Conservation (phyloP, 2,797 vertebrate genomes). For the Crypturellus tataupa region DNA sequence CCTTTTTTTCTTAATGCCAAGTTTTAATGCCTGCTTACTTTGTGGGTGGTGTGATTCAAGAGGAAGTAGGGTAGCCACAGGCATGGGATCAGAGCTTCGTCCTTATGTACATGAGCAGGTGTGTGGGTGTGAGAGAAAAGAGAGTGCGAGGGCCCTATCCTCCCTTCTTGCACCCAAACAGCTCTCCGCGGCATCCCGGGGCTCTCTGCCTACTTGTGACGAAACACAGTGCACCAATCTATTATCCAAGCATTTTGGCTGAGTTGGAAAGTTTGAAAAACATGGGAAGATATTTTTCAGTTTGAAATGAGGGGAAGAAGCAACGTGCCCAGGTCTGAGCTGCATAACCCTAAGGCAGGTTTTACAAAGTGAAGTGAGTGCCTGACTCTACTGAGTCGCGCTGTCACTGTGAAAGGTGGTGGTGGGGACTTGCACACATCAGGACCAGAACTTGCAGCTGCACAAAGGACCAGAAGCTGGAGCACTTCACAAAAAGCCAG, state of each 20-base stretch:
- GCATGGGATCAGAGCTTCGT: conserved; percentile 57
- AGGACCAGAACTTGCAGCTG: background rate
- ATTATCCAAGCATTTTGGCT: background rate
- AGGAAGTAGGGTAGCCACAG: conserved; percentile 61
- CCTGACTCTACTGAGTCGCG: background rate
- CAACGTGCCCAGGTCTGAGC: background rate
- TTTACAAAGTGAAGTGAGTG: background rate
- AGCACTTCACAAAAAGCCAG: fast-evolving
- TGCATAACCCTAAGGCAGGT: background rate
- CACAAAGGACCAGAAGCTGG: background rate
- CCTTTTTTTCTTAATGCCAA: conserved; percentile 67
- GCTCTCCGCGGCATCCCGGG: fast-evolving
- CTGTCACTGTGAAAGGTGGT: fast-evolving
- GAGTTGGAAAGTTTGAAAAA: background rate
- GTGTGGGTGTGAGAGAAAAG: conserved; percentile 66
- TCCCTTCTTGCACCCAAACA: background rate
- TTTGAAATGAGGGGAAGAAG: background rate
- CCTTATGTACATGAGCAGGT: conserved; percentile 13
- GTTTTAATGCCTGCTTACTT: conserved; percentile 60
- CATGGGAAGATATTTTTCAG: background rate
- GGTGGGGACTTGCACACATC: fast-evolving
- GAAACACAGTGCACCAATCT: fast-evolving
- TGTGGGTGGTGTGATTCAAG: conserved; percentile 66
- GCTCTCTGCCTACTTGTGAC: fast-evolving
- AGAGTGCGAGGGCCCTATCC: background rate